Conservation (phyloP, 2,797 vertebrate genomes). For the Falco peregrinus region DNA sequence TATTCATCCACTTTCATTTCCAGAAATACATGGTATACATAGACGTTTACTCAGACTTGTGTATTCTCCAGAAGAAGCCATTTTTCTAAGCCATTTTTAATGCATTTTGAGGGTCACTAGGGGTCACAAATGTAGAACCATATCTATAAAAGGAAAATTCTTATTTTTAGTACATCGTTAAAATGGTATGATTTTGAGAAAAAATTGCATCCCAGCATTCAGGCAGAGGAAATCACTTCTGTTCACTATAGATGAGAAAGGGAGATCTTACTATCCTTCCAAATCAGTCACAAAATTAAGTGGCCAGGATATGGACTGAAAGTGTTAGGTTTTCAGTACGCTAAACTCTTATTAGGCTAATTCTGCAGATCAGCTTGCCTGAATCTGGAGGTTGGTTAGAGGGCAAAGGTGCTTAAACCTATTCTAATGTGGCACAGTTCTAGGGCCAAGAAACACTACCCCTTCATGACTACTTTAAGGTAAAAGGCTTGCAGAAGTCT, state of each 20-base stretch:
- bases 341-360: neutral
- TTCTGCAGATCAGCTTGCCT: neutral
- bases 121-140: conserved; percentile 4
- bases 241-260: neutral
- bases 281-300: neutral
- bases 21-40: conserved; percentile 69
- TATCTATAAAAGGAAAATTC: neutral
- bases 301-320: neutral
- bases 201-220: neutral
- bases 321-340: neutral
- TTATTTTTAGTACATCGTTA: conserved; percentile 12
- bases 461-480: conserved; percentile 11
- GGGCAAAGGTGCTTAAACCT: conserved; percentile 38
- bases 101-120: conserved; percentile 59
- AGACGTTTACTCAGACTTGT: conserved; percentile 72
- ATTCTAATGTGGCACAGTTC: conserved; percentile 9
- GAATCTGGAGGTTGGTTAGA: neutral
- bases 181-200: neutral
- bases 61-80: conserved; percentile 57
- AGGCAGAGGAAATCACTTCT: neutral
- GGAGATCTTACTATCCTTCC: neutral
- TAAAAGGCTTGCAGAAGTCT: conserved; percentile 23
- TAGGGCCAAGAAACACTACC: conserved; percentile 7
- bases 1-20: conserved; percentile 72
- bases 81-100: conserved; percentile 72